Evolutionary conservation across 2,888 invertebrate genomes (phyloP), one percentile per base, ranked within the genome.

Genomic region (Chloromyia formosa): DNA sequence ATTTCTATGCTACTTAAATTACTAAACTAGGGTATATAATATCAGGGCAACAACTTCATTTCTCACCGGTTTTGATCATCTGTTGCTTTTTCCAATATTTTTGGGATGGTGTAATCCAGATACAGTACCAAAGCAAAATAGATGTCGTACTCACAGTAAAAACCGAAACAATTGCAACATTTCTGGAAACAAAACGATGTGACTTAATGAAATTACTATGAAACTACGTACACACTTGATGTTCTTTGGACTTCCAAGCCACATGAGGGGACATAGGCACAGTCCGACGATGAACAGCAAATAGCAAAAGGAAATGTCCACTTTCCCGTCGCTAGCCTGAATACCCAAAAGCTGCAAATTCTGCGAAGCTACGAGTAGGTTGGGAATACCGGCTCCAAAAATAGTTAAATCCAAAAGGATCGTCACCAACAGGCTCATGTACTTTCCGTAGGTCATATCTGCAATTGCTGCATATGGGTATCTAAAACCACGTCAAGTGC

Each of bases 181-280:
- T 86, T 80, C 93, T 93, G 82, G 16, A 60, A 60, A 10, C 20
- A 14, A 62, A 62, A 53, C 62, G 23, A 35, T 27, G 12, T 61
- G 5, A 16, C 18, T 16, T 56, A 84, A 76, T 12, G 82, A 80
- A 74, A 73, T 49, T 20, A 53, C 42, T 62, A 54, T 53, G 27
- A 14, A 74, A 73, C 88, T 88, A 35, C 7, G 2, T 35, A 35
- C 27, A 35, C 84, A 95, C 96, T 95, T 94, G 92, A 96, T 94
- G 81, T 96, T 94, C 83, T 94, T 94, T 0, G 96, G 95, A 77
- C 95, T 94, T 66, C 95, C 95, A 5, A 95, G 88, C 94, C 95
- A 95, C 88, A 94, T 90, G 71, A 94, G 84, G 0, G 95, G 95
- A 78, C 93, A 92, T 22, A 96, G 87, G 71, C 92, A 82, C 1